Evolutionary conservation across 2,888 invertebrate genomes (phyloP), one percentile per base, ranked within the genome.

Genomic region (Lucinisca nassula): DNA sequence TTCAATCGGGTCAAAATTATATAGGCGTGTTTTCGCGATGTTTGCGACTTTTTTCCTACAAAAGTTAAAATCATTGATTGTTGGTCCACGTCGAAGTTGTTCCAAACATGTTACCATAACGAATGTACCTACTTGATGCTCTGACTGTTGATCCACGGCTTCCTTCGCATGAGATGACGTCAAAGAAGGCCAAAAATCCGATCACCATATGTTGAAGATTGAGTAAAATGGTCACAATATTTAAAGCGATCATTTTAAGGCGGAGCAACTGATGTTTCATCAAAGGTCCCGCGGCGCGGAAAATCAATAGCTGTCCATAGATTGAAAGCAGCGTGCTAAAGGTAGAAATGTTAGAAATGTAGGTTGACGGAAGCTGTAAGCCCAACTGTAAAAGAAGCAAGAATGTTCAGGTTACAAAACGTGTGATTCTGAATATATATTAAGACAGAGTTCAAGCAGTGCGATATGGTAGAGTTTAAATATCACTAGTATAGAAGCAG

Each of bases 281-380:
- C 3, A 72, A 70, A 0, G 38, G 27, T 37, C 76, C 58, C 0
- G 90, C 82, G 12, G 86, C 84, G 35, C 90, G 72, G 75, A 84
- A 90, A 2, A 88, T 82, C 1, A 92, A 82, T n/a, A 84, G 73
- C n/a, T 90, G 75, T 1, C 88, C 92, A 55, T 89, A 92, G 73
- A 91, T 86, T 0, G 89, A 88, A 0, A 90, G 24, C 2, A 92
- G 14, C 0, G 87, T 90, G 27, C 91, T 91, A 55, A 87, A 72
- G 0, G 58, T 67, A 21, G 88, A 55, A 14, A 55, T 14, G 17
- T n/a, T n/a, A 4, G n/a, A 17, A 55, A 55, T 14, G n/a, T 55
- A 55, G 12, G n/a, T 55, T 14, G 55, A 8, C 6, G 55, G n/a
- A 4, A 4, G n/a, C 10, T 14, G 4, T 21, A 55, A 55, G 8